Conservation (phyloP, 2,888 invertebrate genomes). For the Drosophila anomalata region DNA sequence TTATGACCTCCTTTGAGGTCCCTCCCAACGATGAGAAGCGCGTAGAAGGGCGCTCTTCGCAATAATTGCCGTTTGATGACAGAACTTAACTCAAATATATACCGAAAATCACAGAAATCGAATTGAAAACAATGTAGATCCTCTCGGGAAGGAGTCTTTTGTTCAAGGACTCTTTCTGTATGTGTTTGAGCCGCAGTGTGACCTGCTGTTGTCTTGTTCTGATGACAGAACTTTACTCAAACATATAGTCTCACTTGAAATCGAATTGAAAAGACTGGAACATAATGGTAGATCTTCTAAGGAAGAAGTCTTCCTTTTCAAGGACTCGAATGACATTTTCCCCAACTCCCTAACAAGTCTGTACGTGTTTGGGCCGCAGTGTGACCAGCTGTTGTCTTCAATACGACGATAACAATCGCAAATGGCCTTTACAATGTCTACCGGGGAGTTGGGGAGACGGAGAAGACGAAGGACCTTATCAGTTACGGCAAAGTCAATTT, state of each 20-base stretch:
- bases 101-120: neutral
- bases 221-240: conserved; percentile 3
- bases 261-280: neutral
- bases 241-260: neutral
- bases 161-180: neutral
- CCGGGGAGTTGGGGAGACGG: neutral
- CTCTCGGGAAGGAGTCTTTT: conserved; percentile 6
- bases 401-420: conserved; percentile 37
- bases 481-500: conserved; percentile 56
- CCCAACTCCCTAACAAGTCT: too few species aligned
- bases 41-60: neutral
- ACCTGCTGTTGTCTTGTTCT: conserved; percentile 35
- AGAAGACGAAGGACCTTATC: conserved; percentile 33
- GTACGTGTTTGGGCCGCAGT: neutral
- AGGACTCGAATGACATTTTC: neutral
- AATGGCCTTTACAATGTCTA: conserved; percentile 45
- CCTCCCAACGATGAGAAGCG: neutral
- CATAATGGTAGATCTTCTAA: conserved; percentile 2
- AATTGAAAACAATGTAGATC: neutral
- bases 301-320: conserved; percentile 12
- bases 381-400: conserved; percentile 43
- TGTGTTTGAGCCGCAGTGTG: conserved; percentile 7
- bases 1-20: conserved; percentile 17
- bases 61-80: conserved; percentile 26
- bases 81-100: conserved; percentile 5